Evolutionary conservation across 2,797 vertebrate genomes (phyloP), one percentile per base, ranked within the genome.

Genomic region (Oreonectes daqikongensis): DNA sequence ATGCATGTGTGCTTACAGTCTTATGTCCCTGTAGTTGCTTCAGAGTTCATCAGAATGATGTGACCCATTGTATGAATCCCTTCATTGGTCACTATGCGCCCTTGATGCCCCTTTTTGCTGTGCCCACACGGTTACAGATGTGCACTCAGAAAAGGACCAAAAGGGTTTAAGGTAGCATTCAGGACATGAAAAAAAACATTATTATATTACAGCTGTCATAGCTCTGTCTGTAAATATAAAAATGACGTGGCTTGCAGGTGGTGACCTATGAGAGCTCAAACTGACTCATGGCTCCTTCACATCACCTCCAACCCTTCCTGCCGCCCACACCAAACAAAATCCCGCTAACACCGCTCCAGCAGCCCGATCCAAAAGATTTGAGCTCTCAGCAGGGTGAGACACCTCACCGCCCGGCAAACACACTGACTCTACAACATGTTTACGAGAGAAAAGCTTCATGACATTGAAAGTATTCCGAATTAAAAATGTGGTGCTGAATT

Each of bases 201-300:
- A 35, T 46, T 46, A 60, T 10, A 32, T 14, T 46, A 14, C 18
- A 12, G 30, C 32, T 32, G 60, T 61, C 14, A 26, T 30, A 32
- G 12, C 12, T 72, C 7, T 30, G 55, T 63, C 55, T 63, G 30
- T 40, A 69, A 63, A 77, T 30, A 69, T 69, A 68, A 55, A 28
- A 53, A 60, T 60, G 50, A 15, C 9, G 48, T 64, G 20, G 59
- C 46, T 42, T 69, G 20, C 72, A 75, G 78, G 68, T 72, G 74
- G 69, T 72, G 74, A 68, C 74, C 68, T 72, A 76, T 67, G 79
- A 76, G 69, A 60, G 60, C 24, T 70, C 3, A 40, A 40, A n/a
- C 60, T 71, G 72, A 76, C 48, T 72, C 61, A 80, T 52, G 73
- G 53, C 79, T 76, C 61, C 69, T 72, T 81, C 64, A 63, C 22